Conservation (phyloP, 2,113 vertebrate genomes). For the Prunella fulvescens region DNA sequence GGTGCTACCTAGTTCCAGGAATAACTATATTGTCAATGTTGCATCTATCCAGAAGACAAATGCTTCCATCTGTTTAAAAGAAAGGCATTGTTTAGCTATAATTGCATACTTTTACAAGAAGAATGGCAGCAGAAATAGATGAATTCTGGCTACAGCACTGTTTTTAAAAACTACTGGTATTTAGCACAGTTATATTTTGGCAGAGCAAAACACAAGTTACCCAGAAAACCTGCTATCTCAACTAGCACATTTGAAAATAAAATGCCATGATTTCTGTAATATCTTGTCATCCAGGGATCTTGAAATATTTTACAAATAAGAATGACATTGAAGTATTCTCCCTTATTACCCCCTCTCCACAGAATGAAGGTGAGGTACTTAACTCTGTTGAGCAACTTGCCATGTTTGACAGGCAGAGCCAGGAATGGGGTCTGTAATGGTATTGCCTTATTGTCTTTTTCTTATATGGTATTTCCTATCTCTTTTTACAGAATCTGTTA, state of each 20-base stretch:
- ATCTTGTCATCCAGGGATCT: not conserved
- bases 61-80: slow-evolving; percentile 60
- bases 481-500: not conserved
- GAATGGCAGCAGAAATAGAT: slow-evolving; percentile 6
- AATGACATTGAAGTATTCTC: not conserved
- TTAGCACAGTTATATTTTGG: not conserved
- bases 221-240: not conserved
- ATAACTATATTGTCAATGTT: slow-evolving; percentile 29
- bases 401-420: not conserved
- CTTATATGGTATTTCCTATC: not conserved
- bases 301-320: not conserved
- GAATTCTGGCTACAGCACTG: not conserved
- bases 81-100: not conserved
- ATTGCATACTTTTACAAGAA: not conserved
- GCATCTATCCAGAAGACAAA: slow-evolving; percentile 51
- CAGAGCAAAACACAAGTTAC: slow-evolving; percentile 20
- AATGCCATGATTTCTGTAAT: slow-evolving; percentile 15
- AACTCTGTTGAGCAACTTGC: not conserved
- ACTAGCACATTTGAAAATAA: slow-evolving; percentile 36
- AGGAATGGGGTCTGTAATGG: not conserved
- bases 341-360: not conserved
- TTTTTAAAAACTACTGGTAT: slow-evolving; percentile 2
- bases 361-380: not conserved
- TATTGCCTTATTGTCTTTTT: not conserved
- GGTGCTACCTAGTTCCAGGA: slow-evolving; percentile 33